Evolutionary conservation across 2,888 invertebrate genomes (phyloP).

Genomic region (Scaptomyza polygonia): DNA sequence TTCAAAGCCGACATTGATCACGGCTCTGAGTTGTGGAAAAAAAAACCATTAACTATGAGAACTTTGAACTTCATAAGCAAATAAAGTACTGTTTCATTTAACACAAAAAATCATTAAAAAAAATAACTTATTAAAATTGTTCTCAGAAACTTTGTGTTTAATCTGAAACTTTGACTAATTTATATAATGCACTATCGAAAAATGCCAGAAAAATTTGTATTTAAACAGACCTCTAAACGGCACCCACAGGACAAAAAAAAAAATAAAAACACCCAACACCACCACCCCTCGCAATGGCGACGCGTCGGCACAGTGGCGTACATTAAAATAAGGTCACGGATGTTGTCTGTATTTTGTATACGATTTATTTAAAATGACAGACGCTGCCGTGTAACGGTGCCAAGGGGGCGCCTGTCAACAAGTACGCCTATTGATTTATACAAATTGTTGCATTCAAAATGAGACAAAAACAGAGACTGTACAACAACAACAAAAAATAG

Average conservation of each 20-base stretch:
- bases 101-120: too few relatives aligned
- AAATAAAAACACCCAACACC: neutral
- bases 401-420: slow-evolving; percentile 60
- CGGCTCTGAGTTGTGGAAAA: neutral
- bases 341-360: slow-evolving; percentile 26
- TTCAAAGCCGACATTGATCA: slow-evolving; percentile 3
- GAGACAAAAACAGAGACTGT: neutral
- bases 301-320: slow-evolving; percentile 63
- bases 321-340: slow-evolving; percentile 65
- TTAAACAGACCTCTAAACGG: neutral
- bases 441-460: slow-evolving; percentile 47
- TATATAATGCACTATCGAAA: neutral
- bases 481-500: too few relatives aligned
- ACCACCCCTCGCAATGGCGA: slow-evolving; percentile 2
- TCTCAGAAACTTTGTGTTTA: neutral
- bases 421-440: slow-evolving; percentile 69
- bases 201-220: slow-evolving; percentile 13
- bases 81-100: too few relatives aligned
- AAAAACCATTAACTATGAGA: too few relatives aligned
- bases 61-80: too few relatives aligned
- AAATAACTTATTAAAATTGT: neutral
- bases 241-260: neutral
- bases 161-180: neutral
- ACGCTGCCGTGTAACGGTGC: slow-evolving; percentile 34
- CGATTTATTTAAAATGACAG: slow-evolving; percentile 41